These are phyloP conservation scores for Orthosia cruda DNA, from an alignment of 2,888 invertebrate species.

Conservation along the genomic window DNA sequence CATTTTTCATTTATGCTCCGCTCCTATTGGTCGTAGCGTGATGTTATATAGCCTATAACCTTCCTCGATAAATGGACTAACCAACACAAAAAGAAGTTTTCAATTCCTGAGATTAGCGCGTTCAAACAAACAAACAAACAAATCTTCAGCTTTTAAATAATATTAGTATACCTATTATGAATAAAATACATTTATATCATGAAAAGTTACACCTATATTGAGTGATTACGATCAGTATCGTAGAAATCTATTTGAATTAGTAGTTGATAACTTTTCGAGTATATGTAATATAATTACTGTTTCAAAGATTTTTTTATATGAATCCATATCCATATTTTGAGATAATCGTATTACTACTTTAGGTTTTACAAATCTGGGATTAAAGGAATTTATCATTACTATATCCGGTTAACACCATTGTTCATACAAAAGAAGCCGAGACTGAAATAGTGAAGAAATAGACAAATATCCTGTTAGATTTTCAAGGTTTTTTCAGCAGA, in stretches of 20 bases:
- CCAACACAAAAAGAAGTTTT: too few relatives aligned
- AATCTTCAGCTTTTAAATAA: too few relatives aligned
- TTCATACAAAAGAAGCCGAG: constrained; percentile 1
- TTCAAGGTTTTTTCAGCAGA: neutral
- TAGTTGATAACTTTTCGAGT: constrained; percentile 16
- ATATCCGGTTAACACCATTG: neutral
- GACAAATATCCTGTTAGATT: constrained; percentile 1
- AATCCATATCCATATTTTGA: too few relatives aligned
- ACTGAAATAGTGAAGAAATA: neutral
- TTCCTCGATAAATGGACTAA: too few relatives aligned
- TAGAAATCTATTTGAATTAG: constrained; percentile 7
- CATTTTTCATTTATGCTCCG: too few relatives aligned
- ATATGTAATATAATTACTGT: neutral
- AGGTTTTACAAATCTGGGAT: neutral
- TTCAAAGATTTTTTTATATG: neutral
- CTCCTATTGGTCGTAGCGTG: too few relatives aligned
- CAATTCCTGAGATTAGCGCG: too few relatives aligned
- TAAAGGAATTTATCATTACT: neutral
- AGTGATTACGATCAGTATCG: constrained; percentile 41
- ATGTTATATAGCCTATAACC: too few relatives aligned
- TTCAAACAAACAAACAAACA: too few relatives aligned
- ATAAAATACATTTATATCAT: constrained; percentile 35
- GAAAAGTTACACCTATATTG: constrained; percentile 29
- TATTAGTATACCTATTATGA: too few relatives aligned
- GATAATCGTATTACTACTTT: too few relatives aligned